Evolutionary conservation across 1,140 invertebrate genomes (phyloP).

Genomic region (Lepidotrigona ventralis): DNA sequence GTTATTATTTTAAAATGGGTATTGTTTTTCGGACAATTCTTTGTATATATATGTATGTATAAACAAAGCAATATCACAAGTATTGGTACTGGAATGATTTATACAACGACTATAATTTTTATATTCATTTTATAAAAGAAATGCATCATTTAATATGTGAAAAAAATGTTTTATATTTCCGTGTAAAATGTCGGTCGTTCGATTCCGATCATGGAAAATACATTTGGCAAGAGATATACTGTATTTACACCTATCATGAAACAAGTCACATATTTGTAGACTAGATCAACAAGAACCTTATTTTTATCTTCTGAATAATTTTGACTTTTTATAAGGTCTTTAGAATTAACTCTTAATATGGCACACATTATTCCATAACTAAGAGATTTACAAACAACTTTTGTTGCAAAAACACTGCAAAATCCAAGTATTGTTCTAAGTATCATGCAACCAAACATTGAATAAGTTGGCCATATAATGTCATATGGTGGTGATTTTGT

Average conservation of each 20-base stretch:
- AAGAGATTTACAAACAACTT: constrained; percentile 85
- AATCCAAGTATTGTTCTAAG: constrained; percentile 88
- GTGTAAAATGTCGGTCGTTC: constrained; percentile 91
- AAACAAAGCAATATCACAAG: constrained; percentile 34
- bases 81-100: constrained; percentile 28
- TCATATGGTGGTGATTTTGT: constrained; percentile 84
- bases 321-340: constrained; percentile 82
- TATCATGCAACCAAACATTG: constrained; percentile 84
- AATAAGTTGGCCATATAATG: constrained; percentile 88
- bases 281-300: constrained; percentile 88
- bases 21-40: too few species aligned
- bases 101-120: constrained; percentile 4
- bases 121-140: not conserved
- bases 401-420: constrained; percentile 84
- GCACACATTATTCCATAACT: constrained; percentile 86
- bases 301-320: constrained; percentile 84
- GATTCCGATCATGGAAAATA: constrained; percentile 88
- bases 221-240: constrained; percentile 87
- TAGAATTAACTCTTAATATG: constrained; percentile 84
- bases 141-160: not conserved
- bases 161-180: constrained; percentile 83
- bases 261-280: constrained; percentile 90
- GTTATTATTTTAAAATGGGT: too few species aligned
- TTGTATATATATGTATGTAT: not conserved
- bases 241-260: constrained; percentile 88